Evolutionary conservation across 1,140 invertebrate species (phyloP), one percentile per base, ranked within the genome.

Genomic region (Stenopsyche tienmushanensis): DNA sequence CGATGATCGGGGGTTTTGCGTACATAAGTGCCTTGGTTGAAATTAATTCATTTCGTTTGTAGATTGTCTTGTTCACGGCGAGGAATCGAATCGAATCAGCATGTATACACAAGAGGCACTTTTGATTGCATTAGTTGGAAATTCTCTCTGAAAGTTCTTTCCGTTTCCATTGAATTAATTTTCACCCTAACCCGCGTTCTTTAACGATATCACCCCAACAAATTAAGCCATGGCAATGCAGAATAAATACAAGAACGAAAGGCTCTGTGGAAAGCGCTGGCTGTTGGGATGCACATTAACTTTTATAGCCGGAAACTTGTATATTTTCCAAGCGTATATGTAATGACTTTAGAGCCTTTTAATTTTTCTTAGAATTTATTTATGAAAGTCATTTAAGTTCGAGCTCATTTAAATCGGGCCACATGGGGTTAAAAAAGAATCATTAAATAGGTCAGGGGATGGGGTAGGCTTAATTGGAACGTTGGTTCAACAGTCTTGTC

Each of bases 191-290:
- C 20, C 10, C 23, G 13, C 25, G 24, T 20, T 20, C 52, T 18
- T 25, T 25, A 26, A 54, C 52, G 52, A 54, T 25, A 54, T 54
- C 25, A 18, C 52, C 52, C 13, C 52, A 54, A 54, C 52, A 54
- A 54, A 54, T 54, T 54, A 54, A 54, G 52, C 52, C 52, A 21
- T 50, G 47, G 47, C 47, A 13, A 20, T 21, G 52, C 24, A 25
- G 52, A 29, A 54, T 54, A 54, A 54, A 25, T 20, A 25, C 21
- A 15, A 21, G 25, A 25, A 21, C 52, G 13, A 54, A 29, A n/a
- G 25, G 20, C 13, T 7, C 15, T 8, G 52, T 25, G 21, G 52
- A 54, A 29, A 54, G 25, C 52, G 9, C 25, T 29, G 21, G 15
- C 21, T 21, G 47, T 23, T 49, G 18, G 18, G 41, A 17, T 15